Base-by-base conservation (phyloP, 1,140 invertebrate species). In the Chelonus insularis region DNA sequence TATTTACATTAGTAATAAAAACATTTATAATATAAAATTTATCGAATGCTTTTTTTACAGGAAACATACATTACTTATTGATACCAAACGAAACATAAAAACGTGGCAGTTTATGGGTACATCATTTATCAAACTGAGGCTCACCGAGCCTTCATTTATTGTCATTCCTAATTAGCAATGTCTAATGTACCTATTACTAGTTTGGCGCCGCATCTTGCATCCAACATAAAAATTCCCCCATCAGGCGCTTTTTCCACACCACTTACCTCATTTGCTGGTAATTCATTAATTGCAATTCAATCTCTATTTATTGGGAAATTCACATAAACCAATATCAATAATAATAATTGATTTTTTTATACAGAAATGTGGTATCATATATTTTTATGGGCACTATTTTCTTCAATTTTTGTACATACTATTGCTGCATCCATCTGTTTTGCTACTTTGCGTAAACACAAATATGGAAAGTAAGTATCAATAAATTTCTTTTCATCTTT, bases 351-450 rank as follows among this genome's bases (percentile, higher is more conserved):
- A 21, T 52, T 51, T 50, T 7, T 55, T 88, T 90, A n/a, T 83
- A 78, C 86, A 83, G 94, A 96, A 80, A 97, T 97, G 90, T 97
- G 94, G 94, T 97, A 96, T 79, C 91, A 95, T 71, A 89, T 97
- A 69, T 95, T 95, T 83, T 82, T 97, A 57, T 97, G 94, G 94
- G 92, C 93, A 12, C 83, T 97, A 68, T 94, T 95, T 75, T 96
- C 94, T 11, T 97, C 94, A 18, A 86, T 96, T 71, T 88, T 97
- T 74, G 92, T 97, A 47, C 95, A 97, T 79, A 88, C 90, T 14
- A 89, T 94, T 71, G 94, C 94, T 59, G 92, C 91, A n/a, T 77
- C 91, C 14, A 92, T 97, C 65, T 92, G 94, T 16, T 95, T 97
- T 79, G 88, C 88, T 39, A 94, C 92, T 51, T 82, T 97, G 54